phyloP scores from a whole-genome alignment of 2,888 invertebrate species.

The Mimachlamys varia region DNA sequence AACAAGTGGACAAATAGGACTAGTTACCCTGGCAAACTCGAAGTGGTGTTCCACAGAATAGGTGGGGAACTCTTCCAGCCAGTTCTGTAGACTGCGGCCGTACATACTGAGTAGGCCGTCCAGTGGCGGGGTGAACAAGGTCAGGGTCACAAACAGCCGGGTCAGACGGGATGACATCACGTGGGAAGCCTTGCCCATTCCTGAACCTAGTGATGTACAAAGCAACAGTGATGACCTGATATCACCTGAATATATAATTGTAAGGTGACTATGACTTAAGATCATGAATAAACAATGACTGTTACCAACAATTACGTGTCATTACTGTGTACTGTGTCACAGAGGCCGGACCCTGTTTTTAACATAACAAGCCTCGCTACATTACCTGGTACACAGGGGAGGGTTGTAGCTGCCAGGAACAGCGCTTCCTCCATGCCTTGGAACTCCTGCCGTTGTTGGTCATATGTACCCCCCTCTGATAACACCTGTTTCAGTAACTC shows the following conservation, averaged over 20 bases:
- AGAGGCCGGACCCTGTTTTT: too few relatives aligned
- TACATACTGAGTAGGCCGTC: conserved; percentile 73
- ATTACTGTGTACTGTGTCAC: too few relatives aligned
- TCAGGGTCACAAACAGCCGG: conserved; percentile 75
- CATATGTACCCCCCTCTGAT: conserved; percentile 70
- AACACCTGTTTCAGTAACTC: conserved; percentile 78
- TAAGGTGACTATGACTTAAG: too few relatives aligned
- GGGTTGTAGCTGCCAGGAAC: conserved; percentile 75
- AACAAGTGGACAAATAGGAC: not conserved
- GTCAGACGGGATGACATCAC: conserved; percentile 75
- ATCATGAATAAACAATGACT: too few relatives aligned
- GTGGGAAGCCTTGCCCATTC: conserved; percentile 72
- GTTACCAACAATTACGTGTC: too few relatives aligned
- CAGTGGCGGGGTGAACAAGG: conserved; percentile 69
- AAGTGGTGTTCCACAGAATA: conserved; percentile 77
- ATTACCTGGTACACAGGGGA: conserved; percentile 75
- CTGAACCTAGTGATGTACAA: conserved; percentile 66
- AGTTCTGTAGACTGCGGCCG: conserved; percentile 73
- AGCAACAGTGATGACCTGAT: too few relatives aligned
- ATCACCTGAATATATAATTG: too few relatives aligned
- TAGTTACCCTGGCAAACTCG: conserved; percentile 77
- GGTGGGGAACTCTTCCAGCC: conserved; percentile 81
- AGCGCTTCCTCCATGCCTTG: conserved; percentile 71
- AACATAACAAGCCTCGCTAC: not conserved
- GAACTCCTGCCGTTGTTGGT: conserved; percentile 73